Conservation (phyloP, 2,888 invertebrate genomes). For the Hydriomena furcata region DNA sequence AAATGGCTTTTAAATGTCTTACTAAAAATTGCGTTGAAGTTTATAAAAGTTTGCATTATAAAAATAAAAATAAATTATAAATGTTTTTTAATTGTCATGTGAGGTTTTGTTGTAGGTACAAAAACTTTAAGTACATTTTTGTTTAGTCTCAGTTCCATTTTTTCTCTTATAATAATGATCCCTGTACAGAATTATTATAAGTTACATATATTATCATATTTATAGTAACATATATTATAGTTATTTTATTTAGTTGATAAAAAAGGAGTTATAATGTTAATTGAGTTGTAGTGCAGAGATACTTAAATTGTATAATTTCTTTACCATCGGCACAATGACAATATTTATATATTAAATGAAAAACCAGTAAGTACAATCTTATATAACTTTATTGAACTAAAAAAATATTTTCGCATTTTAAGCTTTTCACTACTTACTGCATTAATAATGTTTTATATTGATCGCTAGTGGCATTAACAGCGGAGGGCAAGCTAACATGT, state of each 20-base stretch:
- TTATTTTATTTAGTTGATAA: constrained; percentile 40
- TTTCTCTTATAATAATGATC: constrained; percentile 36
- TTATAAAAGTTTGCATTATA: neutral
- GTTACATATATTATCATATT: no score
- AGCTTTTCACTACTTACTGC: constrained; percentile 23
- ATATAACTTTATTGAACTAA: neutral
- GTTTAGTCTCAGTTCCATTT: constrained; percentile 47
- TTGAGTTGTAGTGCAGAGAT: constrained; percentile 43
- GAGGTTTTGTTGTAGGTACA: constrained; percentile 13
- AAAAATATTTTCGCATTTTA: constrained; percentile 24
- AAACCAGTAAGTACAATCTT: constrained; percentile 12
- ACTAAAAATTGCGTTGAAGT: constrained; percentile 19
- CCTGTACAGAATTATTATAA: constrained; percentile 53
- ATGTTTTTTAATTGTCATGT: neutral
- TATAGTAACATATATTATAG: no score
- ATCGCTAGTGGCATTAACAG: no score
- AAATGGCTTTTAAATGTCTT: constrained; percentile 23
- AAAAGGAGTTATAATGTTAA: constrained; percentile 32
- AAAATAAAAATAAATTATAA: neutral
- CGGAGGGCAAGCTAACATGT: no score
- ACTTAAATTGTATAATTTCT: constrained; percentile 48
- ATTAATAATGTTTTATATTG: constrained; percentile 12
- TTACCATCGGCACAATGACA: no score
- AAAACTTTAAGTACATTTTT: constrained; percentile 31
- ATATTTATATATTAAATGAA: no score